These are phyloP conservation scores for Ametastegia equiseti DNA, from an alignment of 2,888 invertebrate species.

Conservation along the genomic window DNA sequence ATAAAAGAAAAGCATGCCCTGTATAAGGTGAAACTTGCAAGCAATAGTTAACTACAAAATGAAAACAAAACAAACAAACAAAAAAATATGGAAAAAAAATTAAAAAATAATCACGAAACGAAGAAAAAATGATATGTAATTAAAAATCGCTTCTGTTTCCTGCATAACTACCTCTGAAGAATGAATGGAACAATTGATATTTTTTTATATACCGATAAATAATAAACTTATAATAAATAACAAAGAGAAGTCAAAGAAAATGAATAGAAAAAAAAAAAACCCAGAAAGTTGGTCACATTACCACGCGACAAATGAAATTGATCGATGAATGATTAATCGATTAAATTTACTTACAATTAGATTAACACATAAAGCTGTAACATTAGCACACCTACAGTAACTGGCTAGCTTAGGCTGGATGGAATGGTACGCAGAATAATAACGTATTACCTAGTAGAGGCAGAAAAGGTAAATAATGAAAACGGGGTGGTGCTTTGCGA, in stretches of 20 bases:
- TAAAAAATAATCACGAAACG: neutral
- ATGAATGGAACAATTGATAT: constrained; percentile 68
- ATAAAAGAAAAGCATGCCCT: constrained; percentile 11
- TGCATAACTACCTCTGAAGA: constrained; percentile 71
- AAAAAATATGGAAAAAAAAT: neutral
- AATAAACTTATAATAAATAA: constrained; percentile 31
- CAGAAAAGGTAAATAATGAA: too few species aligned
- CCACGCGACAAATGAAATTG: constrained; percentile 33
- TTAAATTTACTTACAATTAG: constrained; percentile 20
- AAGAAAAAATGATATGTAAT: constrained; percentile 51
- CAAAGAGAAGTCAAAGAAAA: too few species aligned
- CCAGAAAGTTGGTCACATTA: neutral
- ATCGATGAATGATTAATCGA: constrained; percentile 26
- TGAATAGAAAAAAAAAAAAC: neutral
- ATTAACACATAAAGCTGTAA: constrained; percentile 8
- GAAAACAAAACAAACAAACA: constrained; percentile 43
- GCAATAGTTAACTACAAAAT: constrained; percentile 48
- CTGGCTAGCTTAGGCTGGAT: constrained; percentile 32
- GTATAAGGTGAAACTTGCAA: constrained; percentile 24
- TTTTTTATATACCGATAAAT: constrained; percentile 67
- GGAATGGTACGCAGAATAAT: constrained; percentile 36
- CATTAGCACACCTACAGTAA: constrained; percentile 35
- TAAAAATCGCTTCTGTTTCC: constrained; percentile 69
- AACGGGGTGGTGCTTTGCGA: constrained; percentile 12
- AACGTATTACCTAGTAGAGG: too few species aligned